Evolutionary conservation across 2,888 invertebrate genomes (phyloP).

Genomic region (Drosophila lutescens): DNA sequence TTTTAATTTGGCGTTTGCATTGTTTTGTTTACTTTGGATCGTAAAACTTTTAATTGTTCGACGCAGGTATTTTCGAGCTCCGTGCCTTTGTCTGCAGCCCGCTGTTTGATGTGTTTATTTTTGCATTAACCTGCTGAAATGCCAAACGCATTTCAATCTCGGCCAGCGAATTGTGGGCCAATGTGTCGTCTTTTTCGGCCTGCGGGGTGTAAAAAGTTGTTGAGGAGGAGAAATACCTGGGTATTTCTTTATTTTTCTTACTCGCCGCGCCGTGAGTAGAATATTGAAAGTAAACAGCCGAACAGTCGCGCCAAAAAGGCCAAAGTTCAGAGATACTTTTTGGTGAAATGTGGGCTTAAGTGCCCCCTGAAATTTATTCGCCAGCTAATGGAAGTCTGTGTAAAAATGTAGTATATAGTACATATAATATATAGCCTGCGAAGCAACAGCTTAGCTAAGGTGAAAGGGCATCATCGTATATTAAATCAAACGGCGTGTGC

Average conservation of each 20-base stretch:
- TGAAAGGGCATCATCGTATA: conserved; percentile 18
- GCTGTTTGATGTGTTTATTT: conserved; percentile 64
- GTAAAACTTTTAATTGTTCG: conserved; percentile 71
- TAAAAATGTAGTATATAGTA: not conserved
- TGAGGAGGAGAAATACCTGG: not conserved
- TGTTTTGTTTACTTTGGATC: conserved; percentile 63
- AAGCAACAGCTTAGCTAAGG: conserved; percentile 35
- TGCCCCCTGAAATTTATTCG: conserved; percentile 15
- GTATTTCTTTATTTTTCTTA: conserved; percentile 27
- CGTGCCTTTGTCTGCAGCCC: conserved; percentile 5
- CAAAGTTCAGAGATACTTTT: conserved; percentile 39
- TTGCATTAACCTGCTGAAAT: conserved; percentile 61
- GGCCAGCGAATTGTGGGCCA: conserved; percentile 63
- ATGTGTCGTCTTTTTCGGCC: conserved; percentile 51
- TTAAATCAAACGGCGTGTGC: not conserved
- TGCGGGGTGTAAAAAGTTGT: conserved; percentile 6
- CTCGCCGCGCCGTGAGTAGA: conserved; percentile 9
- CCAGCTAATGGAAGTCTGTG: conserved; percentile 28
- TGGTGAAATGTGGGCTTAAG: conserved; percentile 33
- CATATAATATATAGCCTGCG: not conserved
- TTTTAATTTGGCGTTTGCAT: conserved; percentile 68
- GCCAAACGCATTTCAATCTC: conserved; percentile 68
- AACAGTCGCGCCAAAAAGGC: conserved; percentile 19
- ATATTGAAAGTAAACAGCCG: conserved; percentile 64
- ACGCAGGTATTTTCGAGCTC: conserved; percentile 50